Conservation (phyloP, 1,140 invertebrate genomes). For the Drosophila varians region DNA sequence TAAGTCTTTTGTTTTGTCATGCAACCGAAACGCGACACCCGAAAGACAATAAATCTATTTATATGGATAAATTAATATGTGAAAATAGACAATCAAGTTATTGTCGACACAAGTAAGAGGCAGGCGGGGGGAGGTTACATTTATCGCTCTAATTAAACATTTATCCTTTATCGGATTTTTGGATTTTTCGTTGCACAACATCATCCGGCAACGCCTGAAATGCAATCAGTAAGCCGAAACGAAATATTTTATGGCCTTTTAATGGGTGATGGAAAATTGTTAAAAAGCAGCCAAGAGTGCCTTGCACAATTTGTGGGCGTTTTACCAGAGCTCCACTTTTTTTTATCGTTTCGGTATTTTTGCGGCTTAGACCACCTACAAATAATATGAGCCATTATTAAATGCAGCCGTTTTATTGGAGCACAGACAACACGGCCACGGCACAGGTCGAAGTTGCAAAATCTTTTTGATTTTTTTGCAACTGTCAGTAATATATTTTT, state of each 20-base stretch:
- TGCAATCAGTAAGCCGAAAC: conserved; percentile 21
- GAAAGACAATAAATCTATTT: conserved; percentile 55
- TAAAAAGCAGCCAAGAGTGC: conserved; percentile 13
- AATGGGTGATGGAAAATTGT: conserved; percentile 42
- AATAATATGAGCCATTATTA: conserved; percentile 66
- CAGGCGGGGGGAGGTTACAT: conserved; percentile 28
- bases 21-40: conserved; percentile 29
- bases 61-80: conserved; percentile 75
- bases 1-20: conserved; percentile 75
- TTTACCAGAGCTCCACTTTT: conserved; percentile 26
- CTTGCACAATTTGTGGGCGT: conserved; percentile 73
- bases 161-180: conserved; percentile 62
- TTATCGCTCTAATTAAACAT: conserved; percentile 74
- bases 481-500: conserved; percentile 24
- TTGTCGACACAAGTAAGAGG: conserved; percentile 3
- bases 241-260: conserved; percentile 61
- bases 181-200: conserved; percentile 60
- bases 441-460: conserved; percentile 41
- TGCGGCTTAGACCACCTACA: conserved; percentile 61
- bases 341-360: conserved; percentile 3
- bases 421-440: no score
- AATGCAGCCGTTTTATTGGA: conserved; percentile 56
- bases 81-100: conserved; percentile 47
- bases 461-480: conserved; percentile 8
- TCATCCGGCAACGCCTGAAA: conserved; percentile 42